Conservation (phyloP, 2,113 vertebrate genomes). For the Cnemophilus loriae region DNA sequence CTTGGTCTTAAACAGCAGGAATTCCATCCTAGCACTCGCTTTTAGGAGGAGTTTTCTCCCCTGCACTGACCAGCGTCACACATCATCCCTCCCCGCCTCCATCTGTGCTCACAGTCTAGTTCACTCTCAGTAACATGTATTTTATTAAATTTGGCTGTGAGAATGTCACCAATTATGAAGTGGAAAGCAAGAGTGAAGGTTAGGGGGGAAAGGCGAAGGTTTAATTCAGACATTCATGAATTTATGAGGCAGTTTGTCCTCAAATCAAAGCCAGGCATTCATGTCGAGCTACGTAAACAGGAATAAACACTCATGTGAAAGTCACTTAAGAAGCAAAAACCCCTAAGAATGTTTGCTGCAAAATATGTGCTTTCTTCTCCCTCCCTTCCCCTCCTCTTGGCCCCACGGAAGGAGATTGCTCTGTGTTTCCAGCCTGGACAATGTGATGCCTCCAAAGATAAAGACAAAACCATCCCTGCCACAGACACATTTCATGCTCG, state of each 20-base stretch:
- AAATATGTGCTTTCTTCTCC: neutral
- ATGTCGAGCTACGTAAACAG: neutral
- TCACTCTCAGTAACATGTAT: neutral
- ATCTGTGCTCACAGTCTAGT: neutral
- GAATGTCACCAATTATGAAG: neutral
- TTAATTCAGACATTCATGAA: slow-evolving; percentile 39
- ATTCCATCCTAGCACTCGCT: neutral
- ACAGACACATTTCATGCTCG: neutral
- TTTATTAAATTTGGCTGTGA: slow-evolving; percentile 23
- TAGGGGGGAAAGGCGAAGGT: slow-evolving; percentile 51
- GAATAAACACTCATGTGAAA: slow-evolving; percentile 20
- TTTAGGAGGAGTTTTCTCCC: neutral
- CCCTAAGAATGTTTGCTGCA: neutral
- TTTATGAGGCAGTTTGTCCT: slow-evolving; percentile 58
- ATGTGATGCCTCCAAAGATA: neutral
- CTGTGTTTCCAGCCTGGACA: neutral
- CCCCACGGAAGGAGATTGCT: neutral
- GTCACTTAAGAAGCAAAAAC: neutral
- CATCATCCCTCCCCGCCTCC: neutral
- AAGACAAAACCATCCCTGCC: neutral
- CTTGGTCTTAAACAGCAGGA: neutral
- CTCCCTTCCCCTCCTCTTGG: neutral
- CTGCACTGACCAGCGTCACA: neutral
- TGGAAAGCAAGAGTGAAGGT: slow-evolving; percentile 29
- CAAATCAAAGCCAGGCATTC: slow-evolving; percentile 55